Conservation (phyloP, 2,797 vertebrate genomes). For the Gorsachius magnificus region DNA sequence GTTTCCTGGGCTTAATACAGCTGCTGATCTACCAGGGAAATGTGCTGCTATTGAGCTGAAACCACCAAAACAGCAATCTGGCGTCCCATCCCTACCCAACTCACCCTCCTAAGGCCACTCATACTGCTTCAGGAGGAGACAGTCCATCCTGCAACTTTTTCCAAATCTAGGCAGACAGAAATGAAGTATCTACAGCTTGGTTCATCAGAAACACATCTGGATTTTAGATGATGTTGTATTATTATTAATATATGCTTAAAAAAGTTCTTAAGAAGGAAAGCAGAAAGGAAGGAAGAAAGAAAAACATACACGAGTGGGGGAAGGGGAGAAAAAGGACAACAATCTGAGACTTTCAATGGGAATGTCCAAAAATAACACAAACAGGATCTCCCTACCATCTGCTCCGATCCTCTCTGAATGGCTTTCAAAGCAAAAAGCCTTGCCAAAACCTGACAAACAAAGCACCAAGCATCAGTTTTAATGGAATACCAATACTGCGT, state of each 20-base stretch:
- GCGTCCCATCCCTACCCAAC: neutral
- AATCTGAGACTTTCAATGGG: slow-evolving; percentile 45
- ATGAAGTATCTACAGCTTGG: neutral
- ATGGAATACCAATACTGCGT: slow-evolving; percentile 46
- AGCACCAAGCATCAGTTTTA: slow-evolving; percentile 51
- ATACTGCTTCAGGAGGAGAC: neutral
- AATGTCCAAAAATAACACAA: slow-evolving; percentile 67
- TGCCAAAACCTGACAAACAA: slow-evolving; percentile 62
- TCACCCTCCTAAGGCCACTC: rapidly evolving
- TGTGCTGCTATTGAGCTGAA: neutral
- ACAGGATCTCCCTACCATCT: slow-evolving; percentile 58
- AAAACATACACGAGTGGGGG: neutral
- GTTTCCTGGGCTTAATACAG: neutral
- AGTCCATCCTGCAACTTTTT: neutral
- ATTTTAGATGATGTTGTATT: neutral
- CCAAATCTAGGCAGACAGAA: neutral
- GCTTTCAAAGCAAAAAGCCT: slow-evolving; percentile 62
- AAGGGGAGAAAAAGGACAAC: slow-evolving; percentile 36
- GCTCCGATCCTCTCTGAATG: slow-evolving; percentile 46
- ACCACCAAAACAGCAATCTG: neutral
- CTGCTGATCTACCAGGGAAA: neutral
- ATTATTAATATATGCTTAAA: neutral
- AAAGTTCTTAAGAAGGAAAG: neutral
- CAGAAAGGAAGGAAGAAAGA: slow-evolving; percentile 28
- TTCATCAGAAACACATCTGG: neutral